phyloP scores from a whole-genome alignment of 1,140 invertebrate genomes.

The Cryptotermes secundus region DNA sequence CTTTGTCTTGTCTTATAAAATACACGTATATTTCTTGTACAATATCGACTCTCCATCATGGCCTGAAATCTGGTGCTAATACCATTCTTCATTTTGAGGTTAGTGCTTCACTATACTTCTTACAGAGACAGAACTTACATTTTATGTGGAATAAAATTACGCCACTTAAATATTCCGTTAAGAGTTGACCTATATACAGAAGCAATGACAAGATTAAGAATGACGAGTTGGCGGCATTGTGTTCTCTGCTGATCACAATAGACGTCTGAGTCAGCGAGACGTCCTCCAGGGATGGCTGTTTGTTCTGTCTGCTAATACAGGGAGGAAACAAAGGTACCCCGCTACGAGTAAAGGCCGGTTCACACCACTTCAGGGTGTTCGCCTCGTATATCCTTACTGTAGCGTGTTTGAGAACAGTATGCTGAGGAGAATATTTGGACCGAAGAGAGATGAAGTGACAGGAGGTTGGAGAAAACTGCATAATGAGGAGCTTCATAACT shows the following conservation, averaged over 20 bases:
- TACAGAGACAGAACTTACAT: background rate
- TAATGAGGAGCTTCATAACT: too few relatives aligned
- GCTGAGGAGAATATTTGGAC: too few relatives aligned
- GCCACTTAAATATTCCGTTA: conserved; percentile 11
- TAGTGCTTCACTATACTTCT: background rate
- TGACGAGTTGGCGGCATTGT: background rate
- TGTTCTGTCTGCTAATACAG: too few relatives aligned
- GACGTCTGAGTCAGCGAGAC: conserved; percentile 3
- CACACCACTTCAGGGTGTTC: background rate
- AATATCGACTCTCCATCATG: too few relatives aligned
- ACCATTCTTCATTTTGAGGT: too few relatives aligned
- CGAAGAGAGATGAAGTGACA: too few relatives aligned
- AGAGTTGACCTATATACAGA: background rate
- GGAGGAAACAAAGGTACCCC: conserved; percentile 1
- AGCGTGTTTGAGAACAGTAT: too few relatives aligned
- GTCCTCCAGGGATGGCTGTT: background rate
- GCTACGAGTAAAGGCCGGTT: background rate
- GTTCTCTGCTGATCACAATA: background rate
- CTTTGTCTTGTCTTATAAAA: too few relatives aligned
- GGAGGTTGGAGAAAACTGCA: too few relatives aligned
- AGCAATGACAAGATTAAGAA: background rate
- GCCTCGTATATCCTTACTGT: too few relatives aligned
- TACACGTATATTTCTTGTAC: too few relatives aligned
- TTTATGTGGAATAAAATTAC: background rate
- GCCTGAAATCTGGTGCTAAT: too few relatives aligned